phyloP scores from a whole-genome alignment of 2,113 vertebrate genomes.

The Sander lucioperca region DNA sequence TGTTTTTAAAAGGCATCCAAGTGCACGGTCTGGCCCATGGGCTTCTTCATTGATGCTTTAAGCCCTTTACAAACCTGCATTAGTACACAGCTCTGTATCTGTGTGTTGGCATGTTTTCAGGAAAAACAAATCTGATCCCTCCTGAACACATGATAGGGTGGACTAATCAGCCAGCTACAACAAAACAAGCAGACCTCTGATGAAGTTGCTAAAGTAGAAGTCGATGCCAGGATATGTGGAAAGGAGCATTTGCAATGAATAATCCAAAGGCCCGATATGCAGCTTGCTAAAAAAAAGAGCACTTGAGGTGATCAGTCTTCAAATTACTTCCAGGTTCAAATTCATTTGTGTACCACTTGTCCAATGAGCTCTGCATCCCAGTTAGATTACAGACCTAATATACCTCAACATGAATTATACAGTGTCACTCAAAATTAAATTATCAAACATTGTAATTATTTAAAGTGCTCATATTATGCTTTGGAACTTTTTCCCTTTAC shows the following conservation, averaged over 20 bases:
- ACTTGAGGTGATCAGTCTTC: neutral
- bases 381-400: conserved; percentile 1
- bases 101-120: conserved; percentile 51
- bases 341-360: neutral
- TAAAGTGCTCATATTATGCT: too few species aligned
- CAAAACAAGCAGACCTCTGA: conserved; percentile 51
- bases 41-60: conserved; percentile 35
- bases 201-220: conserved; percentile 38
- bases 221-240: conserved; percentile 14
- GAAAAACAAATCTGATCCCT: conserved; percentile 53
- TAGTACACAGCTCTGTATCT: conserved; percentile 25
- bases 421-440: conserved; percentile 10
- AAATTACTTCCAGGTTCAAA: neutral
- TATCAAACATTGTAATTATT: neutral
- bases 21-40: neutral
- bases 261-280: neutral
- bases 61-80: conserved; percentile 30
- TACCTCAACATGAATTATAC: neutral
- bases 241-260: conserved; percentile 2
- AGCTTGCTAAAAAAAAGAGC: neutral
- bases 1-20: conserved; percentile 34
- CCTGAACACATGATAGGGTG: conserved; percentile 44
- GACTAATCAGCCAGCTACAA: conserved; percentile 52
- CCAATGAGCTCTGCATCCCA: too few species aligned
- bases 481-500: too few species aligned